A percentile compares a stretch with the other conserved stretches of the same genome.
Conservation (phyloP, 2,797 vertebrate species). For the Danio aesculapii region DNA sequence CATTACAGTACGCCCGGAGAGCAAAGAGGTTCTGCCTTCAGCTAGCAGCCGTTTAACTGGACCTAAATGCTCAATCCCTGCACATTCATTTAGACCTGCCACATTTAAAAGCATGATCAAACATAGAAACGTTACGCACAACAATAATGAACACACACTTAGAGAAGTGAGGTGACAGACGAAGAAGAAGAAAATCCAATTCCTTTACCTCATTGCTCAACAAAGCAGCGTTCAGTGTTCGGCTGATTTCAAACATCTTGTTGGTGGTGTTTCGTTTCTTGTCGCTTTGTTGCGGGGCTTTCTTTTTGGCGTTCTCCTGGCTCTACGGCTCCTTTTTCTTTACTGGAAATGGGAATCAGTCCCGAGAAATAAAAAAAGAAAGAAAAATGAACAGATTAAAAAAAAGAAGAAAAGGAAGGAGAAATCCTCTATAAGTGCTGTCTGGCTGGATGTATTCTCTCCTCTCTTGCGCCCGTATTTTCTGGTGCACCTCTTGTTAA, state of each 20-base stretch:
- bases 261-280: conserved; percentile 64
- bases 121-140: conserved; percentile 57
- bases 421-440: conserved; percentile 76
- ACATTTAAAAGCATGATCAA: conserved; percentile 63
- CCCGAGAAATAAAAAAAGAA: conserved; percentile 73
- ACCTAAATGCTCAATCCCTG: conserved; percentile 67
- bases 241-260: conserved; percentile 99
- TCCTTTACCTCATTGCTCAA: conserved; percentile 99
- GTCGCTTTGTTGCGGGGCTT: conserved; percentile 64
- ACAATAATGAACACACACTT: conserved; percentile 66
- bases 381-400: conserved; percentile 68
- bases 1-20: conserved; percentile 67
- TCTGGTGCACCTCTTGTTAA: conserved; percentile 88
- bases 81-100: conserved; percentile 68
- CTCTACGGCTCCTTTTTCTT: conserved; percentile 55
- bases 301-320: conserved; percentile 64
- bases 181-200: conserved; percentile 68
- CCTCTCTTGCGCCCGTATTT: conserved; percentile 65
- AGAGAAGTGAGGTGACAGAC: conserved; percentile 60
- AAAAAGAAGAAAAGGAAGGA: conserved; percentile 61
- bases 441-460: conserved; percentile 70
- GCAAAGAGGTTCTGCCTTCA: conserved; percentile 63
- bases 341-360: conserved; percentile 74
- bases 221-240: conserved; percentile 99
- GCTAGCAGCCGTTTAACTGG: conserved; percentile 60